A percentile compares a stretch with the other conserved stretches of the same genome.
These are phyloP conservation scores for Emydura subglobosa DNA, from an alignment of 2,113 vertebrate species.

Conservation along the genomic window DNA sequence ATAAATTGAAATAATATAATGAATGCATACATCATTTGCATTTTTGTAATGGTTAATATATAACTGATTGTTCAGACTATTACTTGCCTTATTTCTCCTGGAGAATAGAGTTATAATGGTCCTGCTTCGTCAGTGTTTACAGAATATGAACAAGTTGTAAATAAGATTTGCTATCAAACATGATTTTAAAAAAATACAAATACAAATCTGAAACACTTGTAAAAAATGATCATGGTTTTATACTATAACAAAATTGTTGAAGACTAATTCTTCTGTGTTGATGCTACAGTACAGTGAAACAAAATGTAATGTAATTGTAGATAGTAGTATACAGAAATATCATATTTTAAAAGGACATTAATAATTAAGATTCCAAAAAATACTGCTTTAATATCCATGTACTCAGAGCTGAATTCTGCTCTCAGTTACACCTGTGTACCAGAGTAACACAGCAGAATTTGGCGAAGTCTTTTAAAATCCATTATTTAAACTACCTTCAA, in stretches of 20 bases:
- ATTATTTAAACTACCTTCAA: background rate
- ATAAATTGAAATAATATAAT: background rate
- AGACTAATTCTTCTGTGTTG: background rate
- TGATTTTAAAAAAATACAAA: background rate
- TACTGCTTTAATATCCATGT: background rate
- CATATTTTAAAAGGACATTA: background rate
- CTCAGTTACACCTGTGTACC: background rate
- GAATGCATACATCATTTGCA: background rate
- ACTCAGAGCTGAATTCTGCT: background rate
- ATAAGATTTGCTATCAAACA: background rate
- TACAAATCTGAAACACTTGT: background rate
- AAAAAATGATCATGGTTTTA: background rate
- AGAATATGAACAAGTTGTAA: background rate
- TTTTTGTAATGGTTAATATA: background rate
- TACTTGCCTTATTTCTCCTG: background rate
- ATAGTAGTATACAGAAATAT: background rate
- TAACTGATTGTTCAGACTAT: background rate
- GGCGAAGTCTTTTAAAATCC: background rate
- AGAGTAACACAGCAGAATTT: background rate
- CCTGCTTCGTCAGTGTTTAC: background rate
- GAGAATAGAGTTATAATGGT: background rate
- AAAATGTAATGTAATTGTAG: background rate
- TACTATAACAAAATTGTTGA: background rate
- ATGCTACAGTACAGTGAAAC: background rate
- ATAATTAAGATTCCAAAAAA: background rate